phyloP scores from a whole-genome alignment of 2,888 invertebrate genomes.

The Conchocele bisecta region DNA sequence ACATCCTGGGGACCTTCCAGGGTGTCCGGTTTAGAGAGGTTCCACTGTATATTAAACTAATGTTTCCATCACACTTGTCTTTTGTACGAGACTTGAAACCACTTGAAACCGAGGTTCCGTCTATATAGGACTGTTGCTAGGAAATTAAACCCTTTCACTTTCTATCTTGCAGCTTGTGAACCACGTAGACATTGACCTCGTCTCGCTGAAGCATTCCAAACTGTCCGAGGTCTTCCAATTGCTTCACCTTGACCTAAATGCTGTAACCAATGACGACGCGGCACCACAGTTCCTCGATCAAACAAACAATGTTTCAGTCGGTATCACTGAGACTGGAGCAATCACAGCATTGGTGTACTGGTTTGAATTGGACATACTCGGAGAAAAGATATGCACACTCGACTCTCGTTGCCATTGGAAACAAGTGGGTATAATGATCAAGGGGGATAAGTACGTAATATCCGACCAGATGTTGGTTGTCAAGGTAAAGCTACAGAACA shows the following conservation, averaged over 20 bases:
- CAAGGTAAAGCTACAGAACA: conserved; percentile 68
- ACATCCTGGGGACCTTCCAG: no score
- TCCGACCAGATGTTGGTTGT: conserved; percentile 61
- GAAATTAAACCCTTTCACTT: background rate
- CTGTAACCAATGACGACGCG: conserved; percentile 34
- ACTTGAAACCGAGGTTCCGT: no score
- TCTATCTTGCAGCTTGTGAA: conserved; percentile 70
- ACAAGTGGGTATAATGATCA: conserved; percentile 75
- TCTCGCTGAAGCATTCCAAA: conserved; percentile 67
- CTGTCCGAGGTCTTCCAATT: conserved; percentile 74
- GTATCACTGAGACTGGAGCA: conserved; percentile 64
- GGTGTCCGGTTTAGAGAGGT: no score
- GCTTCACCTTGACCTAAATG: conserved; percentile 69
- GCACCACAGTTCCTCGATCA: conserved; percentile 59
- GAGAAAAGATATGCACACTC: conserved; percentile 64
- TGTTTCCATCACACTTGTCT: no score
- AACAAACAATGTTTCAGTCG: conserved; percentile 53
- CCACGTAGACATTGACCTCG: conserved; percentile 75
- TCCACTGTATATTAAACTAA: no score
- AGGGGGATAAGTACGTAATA: conserved; percentile 52
- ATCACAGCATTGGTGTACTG: conserved; percentile 76
- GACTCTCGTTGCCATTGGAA: conserved; percentile 71
- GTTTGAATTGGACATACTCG: conserved; percentile 72
- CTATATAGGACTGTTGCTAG: background rate
- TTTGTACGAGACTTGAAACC: no score